A percentile compares a stretch with the other conserved stretches of the same genome.
Conservation (phyloP, 2,888 invertebrate genomes). For the Apodemia hepburni region DNA sequence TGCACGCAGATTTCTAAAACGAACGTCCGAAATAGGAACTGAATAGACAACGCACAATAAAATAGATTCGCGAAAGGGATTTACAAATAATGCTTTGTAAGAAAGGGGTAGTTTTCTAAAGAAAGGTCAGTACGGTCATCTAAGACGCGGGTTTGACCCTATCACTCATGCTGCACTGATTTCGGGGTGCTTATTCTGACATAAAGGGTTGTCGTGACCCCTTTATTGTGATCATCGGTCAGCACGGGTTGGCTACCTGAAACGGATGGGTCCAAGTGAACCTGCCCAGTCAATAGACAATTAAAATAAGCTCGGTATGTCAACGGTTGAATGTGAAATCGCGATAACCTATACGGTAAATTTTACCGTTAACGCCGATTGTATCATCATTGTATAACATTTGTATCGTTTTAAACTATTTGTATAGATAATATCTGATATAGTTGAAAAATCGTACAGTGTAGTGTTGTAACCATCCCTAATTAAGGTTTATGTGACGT, state of each 20-base stretch:
- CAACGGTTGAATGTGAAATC: too few species aligned
- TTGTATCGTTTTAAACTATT: too few species aligned
- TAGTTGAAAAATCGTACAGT: too few species aligned
- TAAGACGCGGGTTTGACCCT: conserved; percentile 68
- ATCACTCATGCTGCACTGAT: conserved; percentile 75
- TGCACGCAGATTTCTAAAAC: conserved; percentile 73
- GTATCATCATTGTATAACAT: too few species aligned
- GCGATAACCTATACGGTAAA: too few species aligned
- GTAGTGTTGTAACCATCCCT: too few species aligned
- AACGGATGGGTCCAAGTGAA: not conserved
- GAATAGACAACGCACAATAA: conserved; percentile 63
- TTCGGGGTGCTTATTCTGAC: conserved; percentile 71
- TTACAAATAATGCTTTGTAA: conserved; percentile 78
- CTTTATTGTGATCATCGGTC: conserved; percentile 13
- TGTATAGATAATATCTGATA: too few species aligned
- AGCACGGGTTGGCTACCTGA: conserved; percentile 14
- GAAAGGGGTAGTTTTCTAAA: conserved; percentile 68
- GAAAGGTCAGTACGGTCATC: conserved; percentile 72
- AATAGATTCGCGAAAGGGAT: conserved; percentile 81
- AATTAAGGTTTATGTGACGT: too few species aligned
- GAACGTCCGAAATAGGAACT: conserved; percentile 54
- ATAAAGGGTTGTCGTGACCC: conserved; percentile 73
- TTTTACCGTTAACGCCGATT: too few species aligned
- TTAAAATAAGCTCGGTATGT: conserved; percentile 7
- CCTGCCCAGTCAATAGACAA: conserved; percentile 4